These are phyloP conservation scores for Keiferia lycopersicella DNA, from an alignment of 2,888 invertebrate species.

Conservation along the genomic window DNA sequence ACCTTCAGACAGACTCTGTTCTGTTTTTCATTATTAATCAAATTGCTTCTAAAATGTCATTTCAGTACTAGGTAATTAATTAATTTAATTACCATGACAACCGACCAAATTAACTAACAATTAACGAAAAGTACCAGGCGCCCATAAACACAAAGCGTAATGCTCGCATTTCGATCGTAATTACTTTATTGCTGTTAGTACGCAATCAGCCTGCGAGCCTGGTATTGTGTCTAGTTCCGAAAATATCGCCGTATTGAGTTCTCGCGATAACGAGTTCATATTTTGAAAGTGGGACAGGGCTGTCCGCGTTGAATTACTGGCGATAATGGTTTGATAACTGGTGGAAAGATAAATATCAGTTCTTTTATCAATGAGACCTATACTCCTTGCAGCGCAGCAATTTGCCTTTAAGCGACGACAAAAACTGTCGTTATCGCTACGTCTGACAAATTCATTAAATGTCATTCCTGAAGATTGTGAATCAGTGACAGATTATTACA, in stretches of 20 bases:
- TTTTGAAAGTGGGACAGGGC: conserved; percentile 21
- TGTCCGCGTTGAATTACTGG: conserved; percentile 3
- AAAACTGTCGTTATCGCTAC: neutral
- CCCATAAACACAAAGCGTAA: conserved; percentile 15
- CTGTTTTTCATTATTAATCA: too few relatives aligned
- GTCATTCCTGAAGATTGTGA: too few relatives aligned
- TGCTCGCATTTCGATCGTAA: conserved; percentile 4
- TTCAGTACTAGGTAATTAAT: too few relatives aligned
- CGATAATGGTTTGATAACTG: neutral
- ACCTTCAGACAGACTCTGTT: too few relatives aligned
- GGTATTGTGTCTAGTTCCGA: conserved; percentile 51
- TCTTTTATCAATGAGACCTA: neutral
- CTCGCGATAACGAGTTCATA: conserved; percentile 24
- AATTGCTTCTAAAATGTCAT: too few relatives aligned
- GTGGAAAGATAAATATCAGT: neutral
- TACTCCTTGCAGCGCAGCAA: too few relatives aligned
- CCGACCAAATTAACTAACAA: conserved; percentile 1
- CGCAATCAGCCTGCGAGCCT: conserved; percentile 2
- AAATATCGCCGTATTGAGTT: conserved; percentile 47
- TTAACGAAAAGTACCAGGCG: conserved; percentile 20
- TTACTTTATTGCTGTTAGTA: neutral
- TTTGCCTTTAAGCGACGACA: too few relatives aligned
- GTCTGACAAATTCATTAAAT: neutral
- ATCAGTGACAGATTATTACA: too few relatives aligned
- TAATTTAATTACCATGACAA: too few relatives aligned